Evolutionary conservation across 2,797 vertebrate species (phyloP), one percentile per base, ranked within the genome.

Genomic region (Aeoliscus strigatus): DNA sequence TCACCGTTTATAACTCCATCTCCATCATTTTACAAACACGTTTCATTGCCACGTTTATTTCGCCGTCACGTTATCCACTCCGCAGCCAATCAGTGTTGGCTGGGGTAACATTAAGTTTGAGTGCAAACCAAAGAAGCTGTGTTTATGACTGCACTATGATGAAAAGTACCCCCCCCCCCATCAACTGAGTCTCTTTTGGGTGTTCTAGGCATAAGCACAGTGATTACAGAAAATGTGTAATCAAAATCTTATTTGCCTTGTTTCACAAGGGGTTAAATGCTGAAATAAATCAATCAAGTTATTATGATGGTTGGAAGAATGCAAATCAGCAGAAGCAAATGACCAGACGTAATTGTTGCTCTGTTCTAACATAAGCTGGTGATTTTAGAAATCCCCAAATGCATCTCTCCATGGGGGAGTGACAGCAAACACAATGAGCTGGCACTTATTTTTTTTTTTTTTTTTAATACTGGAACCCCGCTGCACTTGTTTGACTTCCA

Each of bases 41-140:
- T 69, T 80, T 81, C 73, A 82, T 68, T 60, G 75, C 63, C 69
- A 64, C 72, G 73, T 80, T 82, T 67, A 79, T 77, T 81, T 70
- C 56, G 57, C 63, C 46, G 33, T 57, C 56, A 60, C 58, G 70
- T 82, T 74, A 80, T 70, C 53, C 59, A 40, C 70, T 69, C 42
- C 51, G 43, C 62, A 67, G 73, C 42, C 43, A 39, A 50, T 51
- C 51, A 21, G 46, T 70, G 68, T 68, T 69, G 78, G 82, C 66
- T 63, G 63, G 66, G 71, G 62, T 51, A 38, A 64, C 75, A 63
- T 80, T 79, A 81, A 70, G 73, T 54, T 48, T 32, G 61, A 69
- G 51, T 27, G 60, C 34, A 49, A n/a, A 70, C 36, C 62, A 36
- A 51, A 60, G 53, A 63, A 44, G 60, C 67, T 34, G 2, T 70